Base-by-base conservation (phyloP, 2,888 invertebrate species). In the Dorcus parallelipipedus region DNA sequence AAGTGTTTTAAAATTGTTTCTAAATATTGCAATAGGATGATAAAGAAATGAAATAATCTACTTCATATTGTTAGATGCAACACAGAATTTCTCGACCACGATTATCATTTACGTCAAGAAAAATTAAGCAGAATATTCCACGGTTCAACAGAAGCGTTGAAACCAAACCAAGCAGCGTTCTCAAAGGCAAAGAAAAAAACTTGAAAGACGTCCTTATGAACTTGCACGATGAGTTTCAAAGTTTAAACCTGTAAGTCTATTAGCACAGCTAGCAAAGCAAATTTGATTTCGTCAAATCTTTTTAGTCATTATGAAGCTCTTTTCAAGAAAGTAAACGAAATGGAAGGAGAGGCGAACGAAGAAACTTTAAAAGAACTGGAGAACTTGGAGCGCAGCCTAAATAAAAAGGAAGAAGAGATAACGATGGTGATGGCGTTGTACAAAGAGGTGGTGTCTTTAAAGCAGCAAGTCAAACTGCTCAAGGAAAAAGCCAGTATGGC, bases 371-470 rank as follows among this genome's bases (percentile, higher is more conserved):
- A 71, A 42, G 69, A 77, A 62, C 61, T 79, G 51, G 76, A 75
- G 57, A 59, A 63, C 8, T 66, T 79, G 62, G 79, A 79, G 59
- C 66, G 65, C 38, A 71, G 76, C 49, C 64, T 73, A 17, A 74
- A 69, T 41, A 75, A 73, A 47, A 79, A 79, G 63, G 79, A 79
- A 64, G 75, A 77, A 52, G 79, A 79, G 64, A 79, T 79, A 4
- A 73, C 71, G 9, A 77, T 78, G 74, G 78, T 79, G 17, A 77
- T 79, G 76, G 64, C 72, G 1, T 63, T 79, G 17, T 78, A 76
- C 58, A 76, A 75, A 43, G 79, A 79, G 64, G 77, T 80, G n/a
- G 47, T 76, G 47, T 75, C 76, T 3, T 63, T 77, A 48, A 79
- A 79, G 62, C 71, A 77, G 49, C 78, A 78, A 66, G 73, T 78